These are phyloP conservation scores for Spheniscus humboldti DNA, from an alignment of 2,797 vertebrate species.

Conservation along the genomic window DNA sequence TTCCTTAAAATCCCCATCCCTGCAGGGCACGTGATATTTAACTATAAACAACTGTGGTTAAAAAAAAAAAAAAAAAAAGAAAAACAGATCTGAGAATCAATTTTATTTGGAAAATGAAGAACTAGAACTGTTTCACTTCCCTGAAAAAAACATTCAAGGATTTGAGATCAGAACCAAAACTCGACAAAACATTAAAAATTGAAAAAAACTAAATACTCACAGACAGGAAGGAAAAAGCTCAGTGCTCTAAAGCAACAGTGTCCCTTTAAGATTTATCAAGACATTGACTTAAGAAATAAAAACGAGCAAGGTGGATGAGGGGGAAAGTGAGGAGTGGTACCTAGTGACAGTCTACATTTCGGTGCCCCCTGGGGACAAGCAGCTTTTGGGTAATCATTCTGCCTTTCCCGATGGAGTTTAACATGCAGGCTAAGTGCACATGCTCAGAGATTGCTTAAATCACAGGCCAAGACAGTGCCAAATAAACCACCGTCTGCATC, in stretches of 20 bases:
- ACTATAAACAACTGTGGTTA: not conserved
- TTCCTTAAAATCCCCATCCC: not conserved
- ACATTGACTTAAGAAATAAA: not conserved
- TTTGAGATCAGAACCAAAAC: not conserved
- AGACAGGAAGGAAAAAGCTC: constrained; percentile 61
- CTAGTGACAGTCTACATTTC: not conserved
- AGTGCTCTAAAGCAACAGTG: not conserved
- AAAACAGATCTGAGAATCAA: accelerated
- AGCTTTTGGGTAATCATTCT: constrained; percentile 7
- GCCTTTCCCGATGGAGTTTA: not conserved
- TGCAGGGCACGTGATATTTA: not conserved
- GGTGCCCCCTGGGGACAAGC: constrained; percentile 7
- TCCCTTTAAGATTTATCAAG: not conserved
- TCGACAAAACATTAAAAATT: not conserved
- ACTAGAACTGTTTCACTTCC: not conserved
- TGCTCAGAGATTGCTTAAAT: constrained; percentile 29
- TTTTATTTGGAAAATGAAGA: not conserved
- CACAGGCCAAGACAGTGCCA: constrained; percentile 32
- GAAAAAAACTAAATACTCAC: not conserved
- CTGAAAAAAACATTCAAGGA: not conserved
- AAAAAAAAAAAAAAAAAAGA: not conserved
- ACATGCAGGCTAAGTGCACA: constrained; percentile 63
- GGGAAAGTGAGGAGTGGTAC: not conserved
- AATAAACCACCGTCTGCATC: not conserved
- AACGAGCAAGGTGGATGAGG: not conserved